These are phyloP conservation scores for Dasysyrphus albostriatus DNA, from an alignment of 2,888 invertebrate genomes.

Conservation along the genomic window DNA sequence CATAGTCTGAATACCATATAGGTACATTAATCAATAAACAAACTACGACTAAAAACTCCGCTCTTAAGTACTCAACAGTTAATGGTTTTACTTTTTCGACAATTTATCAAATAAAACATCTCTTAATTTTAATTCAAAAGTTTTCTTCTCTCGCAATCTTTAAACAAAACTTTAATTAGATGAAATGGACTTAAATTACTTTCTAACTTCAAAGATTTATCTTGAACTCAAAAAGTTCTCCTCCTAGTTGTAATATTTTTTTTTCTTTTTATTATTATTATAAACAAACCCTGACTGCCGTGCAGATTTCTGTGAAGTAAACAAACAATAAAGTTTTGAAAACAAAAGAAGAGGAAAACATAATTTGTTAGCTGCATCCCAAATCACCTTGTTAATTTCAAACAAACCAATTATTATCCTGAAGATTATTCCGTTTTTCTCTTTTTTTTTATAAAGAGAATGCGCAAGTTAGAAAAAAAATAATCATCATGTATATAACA, in stretches of 20 bases:
- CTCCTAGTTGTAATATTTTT: neutral
- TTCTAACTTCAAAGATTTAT: neutral
- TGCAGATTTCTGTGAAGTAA: neutral
- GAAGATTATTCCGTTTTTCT: too few species aligned
- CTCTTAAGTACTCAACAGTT: neutral
- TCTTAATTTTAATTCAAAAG: constrained; percentile 9
- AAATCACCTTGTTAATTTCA: constrained; percentile 44
- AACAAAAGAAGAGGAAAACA: constrained; percentile 5
- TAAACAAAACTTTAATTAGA: constrained; percentile 23
- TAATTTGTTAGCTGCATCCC: constrained; percentile 37
- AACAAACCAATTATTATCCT: constrained; percentile 59
- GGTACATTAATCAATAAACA: neutral
- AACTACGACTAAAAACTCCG: neutral
- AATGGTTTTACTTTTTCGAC: neutral
- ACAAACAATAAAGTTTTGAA: constrained; percentile 23
- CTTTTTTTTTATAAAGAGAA: neutral
- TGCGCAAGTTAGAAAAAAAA: neutral
- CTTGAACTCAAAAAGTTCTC: neutral
- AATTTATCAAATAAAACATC: constrained; percentile 10
- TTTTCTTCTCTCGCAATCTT: neutral
- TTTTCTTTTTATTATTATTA: too few species aligned
- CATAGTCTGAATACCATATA: neutral
- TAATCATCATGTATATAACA: constrained; percentile 15
- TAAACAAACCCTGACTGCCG: neutral
- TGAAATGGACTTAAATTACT: constrained; percentile 29